Base-by-base conservation (phyloP, 2,797 vertebrate genomes). In the Hyperoplus immaculatus region DNA sequence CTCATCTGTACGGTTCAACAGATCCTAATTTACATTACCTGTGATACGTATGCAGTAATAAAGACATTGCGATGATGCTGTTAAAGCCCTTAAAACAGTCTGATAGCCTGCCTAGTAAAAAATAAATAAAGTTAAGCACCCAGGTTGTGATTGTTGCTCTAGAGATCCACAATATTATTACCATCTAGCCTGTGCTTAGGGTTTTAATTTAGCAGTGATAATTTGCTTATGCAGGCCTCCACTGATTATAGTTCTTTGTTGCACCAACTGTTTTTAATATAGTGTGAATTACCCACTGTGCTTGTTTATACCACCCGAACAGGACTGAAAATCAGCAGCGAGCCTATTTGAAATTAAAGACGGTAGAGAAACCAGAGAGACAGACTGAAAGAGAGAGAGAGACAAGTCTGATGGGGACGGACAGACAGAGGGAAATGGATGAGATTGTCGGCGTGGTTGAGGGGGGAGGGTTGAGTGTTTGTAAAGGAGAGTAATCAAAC, bases 131-230 rank as follows among this genome's bases (percentile, higher is more conserved):
- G 64, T 85, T 81, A 86, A 89, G 83, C 90, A 88, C 81, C 84
- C 80, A 83, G 89, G 88, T 89, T 92, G 84, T 89, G 93, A 93
- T 92, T 91, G 91, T 90, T 86, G 83, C 90, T 92, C 82, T 51
- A 78, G 87, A 92, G 90, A 92, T 90, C 78, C 85, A 79, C 88
- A 87, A 85, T 91, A 91, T 94, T 93, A 93, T 94, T 90, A 92
- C 89, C 85, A 75, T 91, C 89, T 66, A 85, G 89, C 81, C 84
- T 65, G 61, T 81, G 86, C 95, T 95, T 78, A 92, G 95, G 93
- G 94, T 96, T 98, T 98, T 98, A 97, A 99, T 99, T 98, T 97
- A 97, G 96, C 96, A 93, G 96, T 96, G 96, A 97, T 98, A 97
- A 98, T 98, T 97, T 97, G 96, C 95, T 96, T 95, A 95, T 95